Conservation (phyloP, 2,797 vertebrate species). For the Lutjanus campechanus region DNA sequence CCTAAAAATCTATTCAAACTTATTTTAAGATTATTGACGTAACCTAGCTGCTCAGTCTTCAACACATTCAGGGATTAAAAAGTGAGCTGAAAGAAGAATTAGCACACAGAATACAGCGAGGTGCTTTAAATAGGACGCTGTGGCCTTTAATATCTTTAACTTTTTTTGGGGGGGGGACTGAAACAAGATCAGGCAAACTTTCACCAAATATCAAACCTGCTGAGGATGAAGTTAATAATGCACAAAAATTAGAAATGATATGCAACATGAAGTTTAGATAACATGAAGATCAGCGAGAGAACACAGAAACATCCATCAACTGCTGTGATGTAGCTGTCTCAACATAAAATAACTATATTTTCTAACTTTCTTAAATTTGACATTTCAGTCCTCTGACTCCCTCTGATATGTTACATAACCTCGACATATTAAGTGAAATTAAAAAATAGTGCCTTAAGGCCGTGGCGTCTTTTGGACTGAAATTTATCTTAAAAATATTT, state of each 20-base stretch:
- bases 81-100: background rate
- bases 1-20: background rate
- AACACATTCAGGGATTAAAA: background rate
- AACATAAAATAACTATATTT: too few species aligned
- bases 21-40: background rate
- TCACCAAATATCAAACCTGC: background rate
- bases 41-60: background rate
- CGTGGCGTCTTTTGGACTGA: too few species aligned
- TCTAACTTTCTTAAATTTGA: too few species aligned
- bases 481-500: too few species aligned
- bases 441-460: too few species aligned
- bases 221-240: background rate
- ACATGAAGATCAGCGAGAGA: background rate
- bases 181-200: background rate
- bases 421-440: too few species aligned
- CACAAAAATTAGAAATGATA: background rate
- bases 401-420: background rate
- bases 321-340: background rate
- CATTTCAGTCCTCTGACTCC: too few species aligned
- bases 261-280: background rate
- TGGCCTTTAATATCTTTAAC: background rate
- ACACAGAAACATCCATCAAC: background rate
- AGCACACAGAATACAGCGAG: background rate
- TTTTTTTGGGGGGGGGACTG: background rate
- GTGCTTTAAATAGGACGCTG: background rate